These are phyloP conservation scores for Osmoderma eremita DNA, from an alignment of 2,888 invertebrate genomes.

Conservation along the genomic window DNA sequence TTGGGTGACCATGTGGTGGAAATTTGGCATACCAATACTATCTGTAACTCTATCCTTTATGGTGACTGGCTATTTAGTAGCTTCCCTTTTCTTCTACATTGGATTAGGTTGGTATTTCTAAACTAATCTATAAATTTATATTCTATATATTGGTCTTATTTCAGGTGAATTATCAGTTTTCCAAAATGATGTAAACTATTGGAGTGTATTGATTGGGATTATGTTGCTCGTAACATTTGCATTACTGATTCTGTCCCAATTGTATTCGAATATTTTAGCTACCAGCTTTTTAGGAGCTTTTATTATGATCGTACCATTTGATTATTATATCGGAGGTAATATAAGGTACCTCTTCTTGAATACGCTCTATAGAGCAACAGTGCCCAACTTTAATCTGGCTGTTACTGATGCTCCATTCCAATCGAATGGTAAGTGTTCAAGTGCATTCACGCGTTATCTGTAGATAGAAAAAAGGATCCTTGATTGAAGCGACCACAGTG, in stretches of 20 bases:
- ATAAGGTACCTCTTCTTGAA: constrained; percentile 77
- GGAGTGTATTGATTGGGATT: constrained; percentile 69
- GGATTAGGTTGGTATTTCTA: constrained; percentile 67
- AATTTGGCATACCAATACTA: constrained; percentile 70
- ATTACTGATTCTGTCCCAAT: constrained; percentile 65
- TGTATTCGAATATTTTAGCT: constrained; percentile 70
- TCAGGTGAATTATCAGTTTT: constrained; percentile 65
- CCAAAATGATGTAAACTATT: constrained; percentile 70
- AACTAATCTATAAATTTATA: neutral
- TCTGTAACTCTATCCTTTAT: constrained; percentile 70
- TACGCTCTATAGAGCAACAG: constrained; percentile 70
- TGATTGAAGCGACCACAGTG: too few relatives aligned
- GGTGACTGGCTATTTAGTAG: constrained; percentile 71
- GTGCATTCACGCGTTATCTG: neutral
- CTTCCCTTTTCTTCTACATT: constrained; percentile 69
- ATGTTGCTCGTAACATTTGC: constrained; percentile 65
- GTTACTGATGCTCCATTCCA: constrained; percentile 71
- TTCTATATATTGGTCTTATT: constrained; percentile 51
- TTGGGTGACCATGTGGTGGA: constrained; percentile 73
- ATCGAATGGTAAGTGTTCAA: constrained; percentile 66
- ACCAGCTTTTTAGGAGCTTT: constrained; percentile 74
- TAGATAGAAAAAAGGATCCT: neutral
- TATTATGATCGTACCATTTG: constrained; percentile 70
- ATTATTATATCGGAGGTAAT: constrained; percentile 72
- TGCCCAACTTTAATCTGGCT: constrained; percentile 69